Base-by-base conservation (phyloP, 2,888 invertebrate species). In the Blastobasis lacticolella region DNA sequence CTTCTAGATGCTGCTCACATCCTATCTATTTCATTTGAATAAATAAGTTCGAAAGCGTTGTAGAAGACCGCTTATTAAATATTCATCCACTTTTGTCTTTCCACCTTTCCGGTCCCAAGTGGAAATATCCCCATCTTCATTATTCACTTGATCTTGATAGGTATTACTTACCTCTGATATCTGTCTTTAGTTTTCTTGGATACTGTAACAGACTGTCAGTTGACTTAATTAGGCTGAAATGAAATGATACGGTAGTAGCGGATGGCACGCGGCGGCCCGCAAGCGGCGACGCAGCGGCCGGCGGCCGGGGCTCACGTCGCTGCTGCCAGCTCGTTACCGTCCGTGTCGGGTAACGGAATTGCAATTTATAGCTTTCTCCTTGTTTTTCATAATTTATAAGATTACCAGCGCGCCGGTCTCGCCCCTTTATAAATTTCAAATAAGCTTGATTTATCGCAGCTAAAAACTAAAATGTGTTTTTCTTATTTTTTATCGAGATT, bases 351-450 rank as follows among this genome's bases (percentile, higher is more conserved):
- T 70, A 63, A 63, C 70, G 64, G 73, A 71, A 78, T 71, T 72
- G 70, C 72, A 75, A 82, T 81, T 79, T 78, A 81, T 78, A 60
- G 77, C 73, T 74, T 73, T 71, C 69, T 71, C 72, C 68, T 75
- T 78, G 74, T 78, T 79, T 80, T 81, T 81, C 76, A 81, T 79
- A 80, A 79, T 78, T 81, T 80, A 77, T 76, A 76, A 76, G 73
- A 77, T 77, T 72, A 78, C 67, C 67, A 60, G 57, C 60, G 63
- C 54, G 62, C 58, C 65, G 60, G 60, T 71, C 65, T 67, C 64
- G 65, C 67, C 60, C 60, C 72, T 73, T 73, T 78, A 75, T 78
- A 76, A 74, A 77, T 78, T 75, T 70, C 58, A 72, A 75, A 77
- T 75, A 73, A 76, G 75, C 75, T 68, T 75, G 71, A 78, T 78